Percentiles rank a stretch among this genome's conserved stretches.
phyloP scores from a whole-genome alignment of 1,140 invertebrate genomes.

The Bombus balteatus region DNA sequence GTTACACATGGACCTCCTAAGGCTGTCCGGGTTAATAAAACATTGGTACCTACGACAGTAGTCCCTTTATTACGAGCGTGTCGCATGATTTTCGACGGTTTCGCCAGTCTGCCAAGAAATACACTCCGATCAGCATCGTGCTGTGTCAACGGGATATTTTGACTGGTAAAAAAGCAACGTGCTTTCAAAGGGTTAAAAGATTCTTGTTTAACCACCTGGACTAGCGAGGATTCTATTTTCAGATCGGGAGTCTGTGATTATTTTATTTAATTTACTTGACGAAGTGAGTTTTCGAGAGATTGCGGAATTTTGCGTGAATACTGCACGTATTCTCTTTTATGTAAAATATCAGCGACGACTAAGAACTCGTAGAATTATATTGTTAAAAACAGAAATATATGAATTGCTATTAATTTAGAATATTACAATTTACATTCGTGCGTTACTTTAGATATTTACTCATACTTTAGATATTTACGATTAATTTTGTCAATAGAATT shows the following conservation, averaged over 20 bases:
- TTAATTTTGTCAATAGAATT: background rate
- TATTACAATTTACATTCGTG: background rate
- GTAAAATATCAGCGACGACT: no score
- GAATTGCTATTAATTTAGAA: background rate
- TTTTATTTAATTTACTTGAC: background rate
- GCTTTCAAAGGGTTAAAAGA: background rate
- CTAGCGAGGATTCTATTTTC: background rate
- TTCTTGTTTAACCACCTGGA: background rate
- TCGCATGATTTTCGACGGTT: background rate
- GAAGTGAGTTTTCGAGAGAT: background rate
- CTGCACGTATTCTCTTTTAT: no score
- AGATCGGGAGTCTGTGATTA: background rate
- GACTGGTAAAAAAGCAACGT: background rate
- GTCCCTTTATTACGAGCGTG: constrained; percentile 1
- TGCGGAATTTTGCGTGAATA: background rate
- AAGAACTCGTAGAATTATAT: background rate
- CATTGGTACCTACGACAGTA: constrained; percentile 64
- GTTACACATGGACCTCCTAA: constrained; percentile 67
- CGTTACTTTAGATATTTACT: no score
- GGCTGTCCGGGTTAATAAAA: constrained; percentile 69
- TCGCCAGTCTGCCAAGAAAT: background rate
- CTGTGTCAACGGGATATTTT: background rate
- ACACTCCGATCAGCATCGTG: background rate
- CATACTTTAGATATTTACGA: no score
- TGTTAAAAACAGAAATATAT: background rate